Percentiles rank a stretch among this genome's conserved stretches.
phyloP scores from a whole-genome alignment of 2,113 vertebrate species.

The Sorex fumeus region DNA sequence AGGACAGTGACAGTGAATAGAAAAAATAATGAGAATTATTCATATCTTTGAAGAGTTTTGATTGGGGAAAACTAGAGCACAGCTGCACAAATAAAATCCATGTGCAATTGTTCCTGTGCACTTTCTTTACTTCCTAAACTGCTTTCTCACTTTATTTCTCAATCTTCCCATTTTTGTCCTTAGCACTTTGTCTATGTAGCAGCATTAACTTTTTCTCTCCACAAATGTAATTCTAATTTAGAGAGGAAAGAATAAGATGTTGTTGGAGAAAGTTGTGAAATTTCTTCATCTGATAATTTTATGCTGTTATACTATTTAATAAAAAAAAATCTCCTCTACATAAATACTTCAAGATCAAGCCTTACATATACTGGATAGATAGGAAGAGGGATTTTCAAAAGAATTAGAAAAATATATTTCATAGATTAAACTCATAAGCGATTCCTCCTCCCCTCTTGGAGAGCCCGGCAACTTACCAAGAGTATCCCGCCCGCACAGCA shows the following conservation, averaged over 20 bases:
- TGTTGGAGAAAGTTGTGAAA: constrained; percentile 11
- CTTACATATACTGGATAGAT: neutral
- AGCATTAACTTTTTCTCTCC: constrained; percentile 32
- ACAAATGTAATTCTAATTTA: neutral
- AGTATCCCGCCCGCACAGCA: no score
- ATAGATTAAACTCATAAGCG: no score
- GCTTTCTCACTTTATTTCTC: neutral
- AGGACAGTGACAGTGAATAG: no score
- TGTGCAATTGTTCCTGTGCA: neutral
- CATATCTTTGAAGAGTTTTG: neutral
- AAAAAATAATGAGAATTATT: neutral
- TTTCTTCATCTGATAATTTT: neutral
- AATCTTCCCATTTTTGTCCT: neutral
- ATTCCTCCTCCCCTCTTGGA: no score
- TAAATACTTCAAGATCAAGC: constrained; percentile 11
- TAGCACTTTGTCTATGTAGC: neutral
- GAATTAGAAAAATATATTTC: neutral
- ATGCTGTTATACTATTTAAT: neutral
- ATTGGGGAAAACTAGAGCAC: neutral
- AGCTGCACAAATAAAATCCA: neutral
- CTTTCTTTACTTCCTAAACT: neutral
- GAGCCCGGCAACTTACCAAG: no score
- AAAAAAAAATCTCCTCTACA: constrained; percentile 2
- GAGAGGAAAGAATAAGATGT: neutral
- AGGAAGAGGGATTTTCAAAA: constrained; percentile 10